phyloP scores from a whole-genome alignment of 1,140 invertebrate genomes.

The Cephus cinctus region DNA sequence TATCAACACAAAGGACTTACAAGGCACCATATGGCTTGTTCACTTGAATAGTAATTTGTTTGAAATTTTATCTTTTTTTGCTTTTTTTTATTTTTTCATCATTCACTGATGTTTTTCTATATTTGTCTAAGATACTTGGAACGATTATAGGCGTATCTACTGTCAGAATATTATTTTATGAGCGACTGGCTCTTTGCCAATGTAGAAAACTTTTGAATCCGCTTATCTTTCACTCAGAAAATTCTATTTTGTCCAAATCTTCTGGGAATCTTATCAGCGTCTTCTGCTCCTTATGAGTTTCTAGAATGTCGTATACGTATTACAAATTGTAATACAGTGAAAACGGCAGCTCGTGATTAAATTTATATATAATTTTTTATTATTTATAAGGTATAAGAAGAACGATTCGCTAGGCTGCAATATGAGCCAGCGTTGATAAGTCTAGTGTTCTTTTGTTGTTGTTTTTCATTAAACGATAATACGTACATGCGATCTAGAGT shows the following conservation, averaged over 20 bases:
- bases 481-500: conserved; percentile 7
- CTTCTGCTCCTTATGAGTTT: background rate
- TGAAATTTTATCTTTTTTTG: too few species aligned
- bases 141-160: too few species aligned
- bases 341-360: background rate
- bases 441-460: conserved; percentile 10
- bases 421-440: conserved; percentile 36
- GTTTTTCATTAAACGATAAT: conserved; percentile 9
- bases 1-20: too few species aligned
- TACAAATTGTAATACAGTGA: background rate
- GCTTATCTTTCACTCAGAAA: background rate
- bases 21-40: too few species aligned
- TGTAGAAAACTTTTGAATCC: background rate
- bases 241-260: background rate
- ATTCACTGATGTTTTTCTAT: too few species aligned
- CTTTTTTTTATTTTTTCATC: too few species aligned
- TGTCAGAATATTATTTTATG: too few species aligned
- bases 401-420: conserved; percentile 33
- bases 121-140: too few species aligned
- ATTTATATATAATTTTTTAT: conserved; percentile 34
- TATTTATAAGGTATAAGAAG: conserved; percentile 38
- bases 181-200: too few species aligned
- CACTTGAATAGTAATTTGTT: too few species aligned
- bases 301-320: background rate
- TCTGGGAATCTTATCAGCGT: too few species aligned